These are phyloP conservation scores for Myotis davidii DNA, from an alignment of 2,113 vertebrate genomes.

Conservation along the genomic window DNA sequence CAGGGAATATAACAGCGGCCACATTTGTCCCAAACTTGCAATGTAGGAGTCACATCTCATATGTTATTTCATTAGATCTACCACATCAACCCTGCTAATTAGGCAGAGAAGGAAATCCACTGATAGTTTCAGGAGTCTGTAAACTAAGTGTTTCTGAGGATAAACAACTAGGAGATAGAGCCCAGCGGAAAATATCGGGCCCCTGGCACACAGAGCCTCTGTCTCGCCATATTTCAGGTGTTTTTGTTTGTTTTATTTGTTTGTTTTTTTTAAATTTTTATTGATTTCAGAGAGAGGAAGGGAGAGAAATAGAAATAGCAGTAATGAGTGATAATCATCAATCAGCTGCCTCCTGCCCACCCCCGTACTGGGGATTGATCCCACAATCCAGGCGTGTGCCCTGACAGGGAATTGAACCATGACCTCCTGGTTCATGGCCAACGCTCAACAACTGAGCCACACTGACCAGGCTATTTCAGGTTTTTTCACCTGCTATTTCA, in stretches of 20 bases:
- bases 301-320: too few relatives aligned
- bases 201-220: neutral
- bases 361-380: too few relatives aligned
- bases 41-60: neutral
- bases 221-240: neutral
- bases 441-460: too few relatives aligned
- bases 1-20: neutral
- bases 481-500: neutral
- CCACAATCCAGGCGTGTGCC: too few relatives aligned
- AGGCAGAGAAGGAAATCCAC: neutral
- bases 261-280: too few relatives aligned
- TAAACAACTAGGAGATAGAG: neutral
- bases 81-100: neutral
- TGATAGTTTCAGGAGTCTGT: neutral
- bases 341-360: too few relatives aligned
- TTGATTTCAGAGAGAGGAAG: too few relatives aligned
- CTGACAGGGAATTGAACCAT: too few relatives aligned
- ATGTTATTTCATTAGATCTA: neutral
- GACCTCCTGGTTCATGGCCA: too few relatives aligned
- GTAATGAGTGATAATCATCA: too few relatives aligned
- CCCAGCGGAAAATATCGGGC: neutral
- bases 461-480: neutral
- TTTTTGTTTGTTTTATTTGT: neutral
- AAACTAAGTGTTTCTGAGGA: neutral
- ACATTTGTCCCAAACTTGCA: neutral